phyloP scores from a whole-genome alignment of 2,113 vertebrate species.

The Varanus salvator region DNA sequence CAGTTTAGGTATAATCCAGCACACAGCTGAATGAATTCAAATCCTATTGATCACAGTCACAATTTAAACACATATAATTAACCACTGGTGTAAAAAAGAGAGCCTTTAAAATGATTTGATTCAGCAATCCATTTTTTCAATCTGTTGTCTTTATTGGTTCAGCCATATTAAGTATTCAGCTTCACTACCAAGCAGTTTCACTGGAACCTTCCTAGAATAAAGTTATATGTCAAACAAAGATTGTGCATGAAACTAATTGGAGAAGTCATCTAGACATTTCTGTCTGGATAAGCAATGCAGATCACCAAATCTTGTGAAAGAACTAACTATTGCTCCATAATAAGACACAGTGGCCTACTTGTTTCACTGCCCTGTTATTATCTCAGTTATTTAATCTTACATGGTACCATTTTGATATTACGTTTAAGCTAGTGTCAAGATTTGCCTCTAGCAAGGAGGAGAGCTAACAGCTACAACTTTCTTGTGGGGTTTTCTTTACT shows the following conservation, averaged over 20 bases:
- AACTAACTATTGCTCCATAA: background rate
- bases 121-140: background rate
- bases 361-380: background rate
- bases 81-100: background rate
- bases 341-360: background rate
- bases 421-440: background rate
- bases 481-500: background rate
- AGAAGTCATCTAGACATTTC: no score
- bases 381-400: background rate
- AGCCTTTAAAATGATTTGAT: background rate
- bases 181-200: background rate
- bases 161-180: background rate
- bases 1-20: background rate
- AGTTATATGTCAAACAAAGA: background rate
- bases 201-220: background rate
- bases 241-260: no score
- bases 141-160: background rate
- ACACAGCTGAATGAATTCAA: background rate
- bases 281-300: background rate
- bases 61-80: background rate
- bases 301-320: background rate
- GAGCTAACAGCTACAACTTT: background rate
- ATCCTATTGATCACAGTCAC: background rate
- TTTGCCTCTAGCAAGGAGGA: background rate
- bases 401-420: background rate